A percentile compares a stretch with the other conserved stretches of the same genome.
Evolutionary conservation across 2,113 vertebrate species (phyloP).

Genomic region (Hydropotes inermis): DNA sequence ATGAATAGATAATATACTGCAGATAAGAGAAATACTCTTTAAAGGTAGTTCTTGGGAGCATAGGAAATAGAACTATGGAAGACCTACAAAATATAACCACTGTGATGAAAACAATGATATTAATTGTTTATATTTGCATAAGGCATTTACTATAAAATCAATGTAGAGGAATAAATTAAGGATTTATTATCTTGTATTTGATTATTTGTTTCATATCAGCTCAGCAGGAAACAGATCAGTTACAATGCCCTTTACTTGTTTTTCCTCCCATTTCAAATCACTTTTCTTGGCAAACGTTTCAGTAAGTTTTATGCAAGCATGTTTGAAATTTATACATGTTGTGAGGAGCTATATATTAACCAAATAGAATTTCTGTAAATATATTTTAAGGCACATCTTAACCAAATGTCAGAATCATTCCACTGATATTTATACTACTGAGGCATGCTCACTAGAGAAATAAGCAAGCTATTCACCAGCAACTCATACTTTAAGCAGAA

Average conservation of each 20-base stretch:
- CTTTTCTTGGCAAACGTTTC: conserved; percentile 63
- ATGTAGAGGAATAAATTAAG: conserved; percentile 30
- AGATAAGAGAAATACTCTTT: conserved; percentile 27
- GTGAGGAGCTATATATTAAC: conserved; percentile 65
- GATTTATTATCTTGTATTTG: conserved; percentile 61
- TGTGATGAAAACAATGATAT: conserved; percentile 23
- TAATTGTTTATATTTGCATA: conserved; percentile 69
- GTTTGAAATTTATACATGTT: conserved; percentile 78
- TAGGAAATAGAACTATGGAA: not conserved
- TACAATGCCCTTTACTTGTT: conserved; percentile 53
- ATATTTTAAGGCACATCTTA: conserved; percentile 80
- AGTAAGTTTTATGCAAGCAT: conserved; percentile 71
- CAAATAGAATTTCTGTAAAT: conserved; percentile 70
- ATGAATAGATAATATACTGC: conserved; percentile 8
- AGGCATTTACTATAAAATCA: conserved; percentile 68
- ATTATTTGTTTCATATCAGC: conserved; percentile 62
- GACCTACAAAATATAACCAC: conserved; percentile 4
- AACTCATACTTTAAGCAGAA: conserved; percentile 61
- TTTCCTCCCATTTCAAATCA: conserved; percentile 50
- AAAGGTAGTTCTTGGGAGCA: conserved; percentile 19
- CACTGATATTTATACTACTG: conserved; percentile 60
- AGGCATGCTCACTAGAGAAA: conserved; percentile 41
- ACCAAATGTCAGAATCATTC: conserved; percentile 73
- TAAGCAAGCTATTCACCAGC: conserved; percentile 54
- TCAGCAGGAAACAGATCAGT: conserved; percentile 43